A percentile compares a stretch with the other conserved stretches of the same genome.
Conservation (phyloP, 2,113 vertebrate genomes). For the Pampusana beccarii region DNA sequence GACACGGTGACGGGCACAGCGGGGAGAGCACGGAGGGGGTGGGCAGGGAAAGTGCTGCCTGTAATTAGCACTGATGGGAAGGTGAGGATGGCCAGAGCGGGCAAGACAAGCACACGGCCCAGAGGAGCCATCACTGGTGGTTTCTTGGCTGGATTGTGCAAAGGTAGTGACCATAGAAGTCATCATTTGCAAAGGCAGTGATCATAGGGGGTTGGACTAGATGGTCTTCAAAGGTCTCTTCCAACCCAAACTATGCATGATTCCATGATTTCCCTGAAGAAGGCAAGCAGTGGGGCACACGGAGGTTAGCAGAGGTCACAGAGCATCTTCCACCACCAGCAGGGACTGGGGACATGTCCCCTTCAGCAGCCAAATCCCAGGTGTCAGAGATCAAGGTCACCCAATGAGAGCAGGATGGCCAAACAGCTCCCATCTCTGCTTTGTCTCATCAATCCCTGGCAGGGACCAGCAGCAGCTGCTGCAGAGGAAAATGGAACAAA, state of each 20-base stretch:
- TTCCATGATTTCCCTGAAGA: not conserved
- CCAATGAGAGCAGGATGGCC: rapidly evolving
- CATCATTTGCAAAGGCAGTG: not conserved
- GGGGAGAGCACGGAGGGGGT: not conserved
- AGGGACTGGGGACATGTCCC: not conserved
- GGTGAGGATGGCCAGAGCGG: not conserved
- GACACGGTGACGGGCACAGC: not conserved
- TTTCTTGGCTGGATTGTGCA: not conserved
- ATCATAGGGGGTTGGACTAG: not conserved
- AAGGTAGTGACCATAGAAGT: not conserved
- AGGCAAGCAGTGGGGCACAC: not conserved
- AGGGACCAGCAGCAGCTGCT: not conserved
- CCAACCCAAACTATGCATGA: not conserved
- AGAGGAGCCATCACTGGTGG: not conserved
- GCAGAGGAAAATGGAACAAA: not conserved
- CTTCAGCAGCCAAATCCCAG: not conserved
- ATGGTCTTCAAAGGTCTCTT: not conserved
- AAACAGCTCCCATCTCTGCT: not conserved
- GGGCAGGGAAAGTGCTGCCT: too few relatives aligned
- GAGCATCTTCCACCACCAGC: not conserved
- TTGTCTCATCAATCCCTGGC: not conserved
- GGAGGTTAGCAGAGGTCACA: not conserved
- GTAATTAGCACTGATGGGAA: not conserved
- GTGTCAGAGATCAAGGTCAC: not conserved
- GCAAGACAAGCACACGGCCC: rapidly evolving